A percentile compares a stretch with the other conserved stretches of the same genome.
phyloP scores from a whole-genome alignment of 2,888 invertebrate genomes.

The Physocephala rufipes region DNA sequence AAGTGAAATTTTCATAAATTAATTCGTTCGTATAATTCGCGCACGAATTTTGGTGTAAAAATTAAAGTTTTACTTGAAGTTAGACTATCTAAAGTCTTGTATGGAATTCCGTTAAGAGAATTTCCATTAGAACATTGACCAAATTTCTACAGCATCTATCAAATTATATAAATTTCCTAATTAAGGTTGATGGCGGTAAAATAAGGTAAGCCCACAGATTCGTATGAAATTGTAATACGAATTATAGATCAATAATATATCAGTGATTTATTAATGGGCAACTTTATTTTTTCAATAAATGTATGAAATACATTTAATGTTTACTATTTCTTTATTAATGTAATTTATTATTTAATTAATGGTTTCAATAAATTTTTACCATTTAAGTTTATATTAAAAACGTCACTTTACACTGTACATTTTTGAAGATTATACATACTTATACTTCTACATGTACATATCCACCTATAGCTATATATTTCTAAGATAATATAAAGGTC shows the following conservation, averaged over 20 bases:
- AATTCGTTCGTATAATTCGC: slow-evolving; percentile 25
- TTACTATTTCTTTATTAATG: background rate
- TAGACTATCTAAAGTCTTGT: no score
- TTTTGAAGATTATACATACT: slow-evolving; percentile 10
- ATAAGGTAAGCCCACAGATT: no score
- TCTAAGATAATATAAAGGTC: slow-evolving; percentile 47
- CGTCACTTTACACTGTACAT: slow-evolving; percentile 14
- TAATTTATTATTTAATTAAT: slow-evolving; percentile 12
- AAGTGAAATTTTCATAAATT: slow-evolving; percentile 20
- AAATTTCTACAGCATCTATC: no score
- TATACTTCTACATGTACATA: slow-evolving; percentile 31
- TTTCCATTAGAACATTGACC: no score
- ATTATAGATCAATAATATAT: no score
- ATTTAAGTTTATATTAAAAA: slow-evolving; percentile 8
- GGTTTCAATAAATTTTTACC: slow-evolving; percentile 7
- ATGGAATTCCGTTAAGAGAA: no score
- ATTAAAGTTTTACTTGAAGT: no score
- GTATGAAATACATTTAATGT: background rate
- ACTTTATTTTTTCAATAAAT: background rate
- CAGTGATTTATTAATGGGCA: no score
- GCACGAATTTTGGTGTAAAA: background rate
- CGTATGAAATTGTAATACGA: no score
- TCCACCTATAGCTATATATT: slow-evolving; percentile 25
- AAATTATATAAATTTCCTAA: no score
- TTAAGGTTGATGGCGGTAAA: no score